Base-by-base conservation (phyloP, 2,113 vertebrate species). In the Cochlearius cochlearius region DNA sequence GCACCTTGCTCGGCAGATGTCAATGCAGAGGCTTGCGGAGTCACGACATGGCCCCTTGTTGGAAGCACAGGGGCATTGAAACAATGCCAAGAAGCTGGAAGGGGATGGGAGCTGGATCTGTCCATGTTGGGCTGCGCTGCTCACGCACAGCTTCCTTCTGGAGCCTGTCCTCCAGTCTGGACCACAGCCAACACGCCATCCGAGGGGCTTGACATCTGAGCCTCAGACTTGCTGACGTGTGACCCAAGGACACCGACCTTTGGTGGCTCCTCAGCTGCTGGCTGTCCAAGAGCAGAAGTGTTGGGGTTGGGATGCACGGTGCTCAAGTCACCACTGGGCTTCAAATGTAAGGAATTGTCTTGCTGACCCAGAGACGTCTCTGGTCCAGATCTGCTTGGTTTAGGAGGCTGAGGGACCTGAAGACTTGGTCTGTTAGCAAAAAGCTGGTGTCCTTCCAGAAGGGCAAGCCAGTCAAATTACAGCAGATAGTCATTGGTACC, bases 121-220 rank as follows among this genome's bases (percentile, higher is more conserved):
- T 53, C n/a, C n/a, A 22, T 1, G 1, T 9, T 59, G 41, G 41
- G 17, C 36, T 10, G 55, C 36, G 39, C 18, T 0, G 1, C 43
- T 79, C 30, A 32, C 3, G 12, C 16, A 55, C 12, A 1, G 0
- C 34, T 83, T 86, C 53, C 55, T 78, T 73, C 34, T 86, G 64
- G 29, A 90, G 29, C 36, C 39, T 64, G 43, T 85, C 15, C 19
- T 71, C 50, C 58, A 76, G 45, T 39, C 49, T 63, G 55, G 36
- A 27, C 29, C 53, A 52, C 26, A 39, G 53, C 60, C 81, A 78
- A 32, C 13, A 15, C 0, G 2, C 13, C 23, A 66, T 56, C 47
- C 14, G 15, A 68, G 38, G 66, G 38, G 19, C 43, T n/a, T 72
- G 69, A 47, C 60, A 86, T 50, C 32, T 12, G 15, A 86, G 17